Evolutionary conservation across 2,888 invertebrate species (phyloP).

Genomic region (Cephus pulcher): DNA sequence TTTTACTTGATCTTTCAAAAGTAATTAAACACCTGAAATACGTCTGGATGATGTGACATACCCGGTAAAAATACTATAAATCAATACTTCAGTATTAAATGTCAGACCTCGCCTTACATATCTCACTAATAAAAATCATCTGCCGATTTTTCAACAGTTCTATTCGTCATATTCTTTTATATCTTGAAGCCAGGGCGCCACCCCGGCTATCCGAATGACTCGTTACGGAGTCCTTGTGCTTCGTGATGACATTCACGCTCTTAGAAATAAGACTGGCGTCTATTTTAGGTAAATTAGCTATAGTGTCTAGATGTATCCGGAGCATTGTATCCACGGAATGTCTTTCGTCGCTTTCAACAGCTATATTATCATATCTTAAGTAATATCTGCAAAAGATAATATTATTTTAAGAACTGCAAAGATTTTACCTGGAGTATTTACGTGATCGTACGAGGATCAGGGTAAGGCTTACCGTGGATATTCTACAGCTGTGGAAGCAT

Average conservation of each 20-base stretch:
- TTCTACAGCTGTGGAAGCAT: slow-evolving; percentile 68
- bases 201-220: slow-evolving; percentile 82
- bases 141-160: background rate
- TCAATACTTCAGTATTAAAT: background rate
- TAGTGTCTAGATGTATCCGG: slow-evolving; percentile 35
- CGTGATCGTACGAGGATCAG: background rate
- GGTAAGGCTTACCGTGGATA: slow-evolving; percentile 64
- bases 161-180: slow-evolving; percentile 41
- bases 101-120: background rate
- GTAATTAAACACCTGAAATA: background rate
- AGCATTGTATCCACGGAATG: slow-evolving; percentile 45
- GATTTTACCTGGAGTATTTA: background rate
- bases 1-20: background rate
- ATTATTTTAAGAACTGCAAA: background rate
- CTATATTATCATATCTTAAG: slow-evolving; percentile 48
- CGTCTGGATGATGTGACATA: background rate
- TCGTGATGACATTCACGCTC: slow-evolving; percentile 77
- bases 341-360: slow-evolving; percentile 50
- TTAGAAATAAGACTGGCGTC: slow-evolving; percentile 46
- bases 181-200: slow-evolving; percentile 76
- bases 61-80: background rate
- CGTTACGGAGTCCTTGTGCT: slow-evolving; percentile 72
- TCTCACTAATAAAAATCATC: background rate
- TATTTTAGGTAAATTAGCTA: slow-evolving; percentile 34
- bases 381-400: slow-evolving; percentile 48